phyloP scores from a whole-genome alignment of 1,140 invertebrate genomes.

The Heterodera schachtii region DNA sequence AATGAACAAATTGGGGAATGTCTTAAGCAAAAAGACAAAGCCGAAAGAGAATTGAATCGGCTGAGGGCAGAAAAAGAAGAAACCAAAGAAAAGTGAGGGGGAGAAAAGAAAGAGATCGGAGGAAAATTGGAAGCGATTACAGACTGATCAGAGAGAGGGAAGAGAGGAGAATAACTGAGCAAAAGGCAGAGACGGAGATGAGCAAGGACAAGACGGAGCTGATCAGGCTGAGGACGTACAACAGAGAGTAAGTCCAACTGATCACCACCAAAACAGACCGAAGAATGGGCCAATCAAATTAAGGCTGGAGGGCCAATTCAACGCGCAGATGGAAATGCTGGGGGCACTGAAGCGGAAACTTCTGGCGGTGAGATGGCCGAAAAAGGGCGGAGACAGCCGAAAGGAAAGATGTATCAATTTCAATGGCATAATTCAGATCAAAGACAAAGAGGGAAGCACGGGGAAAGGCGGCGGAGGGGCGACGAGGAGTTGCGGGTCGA shows the following conservation, averaged over 20 bases:
- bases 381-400: not conserved
- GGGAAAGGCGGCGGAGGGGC: slow-evolving; percentile 18
- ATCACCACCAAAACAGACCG: not conserved
- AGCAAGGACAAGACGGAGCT: slow-evolving; percentile 33
- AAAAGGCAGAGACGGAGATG: slow-evolving; percentile 42
- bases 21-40: slow-evolving; percentile 13
- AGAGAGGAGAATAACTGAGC: slow-evolving; percentile 4
- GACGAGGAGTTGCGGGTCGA: slow-evolving; percentile 31
- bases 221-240: slow-evolving; percentile 51
- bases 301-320: slow-evolving; percentile 54
- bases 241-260: slow-evolving; percentile 35
- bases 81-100: slow-evolving; percentile 14
- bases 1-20: slow-evolving; percentile 17
- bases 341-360: slow-evolving; percentile 55
- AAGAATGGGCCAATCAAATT: not conserved
- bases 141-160: slow-evolving; percentile 30
- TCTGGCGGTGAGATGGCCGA: slow-evolving; percentile 32
- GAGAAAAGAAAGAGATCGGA: not conserved
- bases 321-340: slow-evolving; percentile 60
- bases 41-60: slow-evolving; percentile 24
- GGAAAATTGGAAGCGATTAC: slow-evolving; percentile 2
- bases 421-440: not conserved
- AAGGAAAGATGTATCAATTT: not conserved
- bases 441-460: not conserved
- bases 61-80: slow-evolving; percentile 38